Evolutionary conservation across 1,140 invertebrate genomes (phyloP).

Genomic region (Brachionus sp.): DNA sequence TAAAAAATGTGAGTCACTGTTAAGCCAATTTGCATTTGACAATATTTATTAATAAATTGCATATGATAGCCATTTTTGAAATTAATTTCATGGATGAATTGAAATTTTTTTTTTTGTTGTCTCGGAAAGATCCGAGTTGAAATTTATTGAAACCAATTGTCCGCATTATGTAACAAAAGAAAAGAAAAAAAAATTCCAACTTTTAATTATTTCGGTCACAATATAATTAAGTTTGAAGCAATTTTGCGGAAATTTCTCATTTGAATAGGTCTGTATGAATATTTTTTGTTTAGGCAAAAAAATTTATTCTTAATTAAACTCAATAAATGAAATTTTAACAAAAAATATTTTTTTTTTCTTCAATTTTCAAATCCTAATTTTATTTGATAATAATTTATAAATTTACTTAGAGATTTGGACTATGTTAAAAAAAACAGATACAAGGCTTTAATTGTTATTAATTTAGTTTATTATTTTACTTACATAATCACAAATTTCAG

Average conservation of each 20-base stretch:
- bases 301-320: not conserved
- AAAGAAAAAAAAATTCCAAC: not conserved
- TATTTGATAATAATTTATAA: conserved; percentile 1
- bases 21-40: not conserved
- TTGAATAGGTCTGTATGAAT: not conserved
- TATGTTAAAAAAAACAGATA: conserved; percentile 1
- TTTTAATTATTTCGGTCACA: not conserved
- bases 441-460: not conserved
- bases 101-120: not conserved
- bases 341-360: not conserved
- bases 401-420: conserved; percentile 1
- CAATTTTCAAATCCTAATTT: not conserved
- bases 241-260: not conserved
- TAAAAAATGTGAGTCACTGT: not conserved
- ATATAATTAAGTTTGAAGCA: not conserved
- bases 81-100: not conserved
- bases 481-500: not conserved
- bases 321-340: not conserved
- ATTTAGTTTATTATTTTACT: not conserved
- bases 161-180: not conserved
- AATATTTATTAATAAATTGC: not conserved
- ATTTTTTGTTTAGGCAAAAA: not conserved
- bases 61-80: not conserved
- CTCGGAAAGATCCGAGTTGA: not conserved
- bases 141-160: not conserved